These are phyloP conservation scores for Pediacus dermestoides DNA, from an alignment of 2,888 invertebrate species.

Conservation along the genomic window DNA sequence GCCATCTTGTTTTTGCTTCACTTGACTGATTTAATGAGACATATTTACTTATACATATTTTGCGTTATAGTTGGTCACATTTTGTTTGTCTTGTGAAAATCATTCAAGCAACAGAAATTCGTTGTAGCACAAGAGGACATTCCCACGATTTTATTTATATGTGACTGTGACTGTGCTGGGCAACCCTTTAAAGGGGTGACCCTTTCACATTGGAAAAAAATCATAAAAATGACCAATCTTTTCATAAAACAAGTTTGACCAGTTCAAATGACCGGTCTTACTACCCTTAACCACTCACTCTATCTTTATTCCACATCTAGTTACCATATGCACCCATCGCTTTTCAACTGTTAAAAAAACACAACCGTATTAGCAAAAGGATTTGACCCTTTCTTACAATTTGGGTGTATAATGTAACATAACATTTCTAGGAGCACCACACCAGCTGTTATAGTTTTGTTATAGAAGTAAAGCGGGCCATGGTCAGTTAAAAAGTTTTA, in stretches of 20 bases:
- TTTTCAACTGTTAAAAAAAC: no score
- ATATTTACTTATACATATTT: constrained; percentile 27
- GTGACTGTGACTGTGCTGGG: constrained; percentile 18
- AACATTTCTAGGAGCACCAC: constrained; percentile 14
- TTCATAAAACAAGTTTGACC: constrained; percentile 48
- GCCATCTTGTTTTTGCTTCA: constrained; percentile 49
- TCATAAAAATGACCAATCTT: constrained; percentile 41
- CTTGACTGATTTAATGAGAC: constrained; percentile 47
- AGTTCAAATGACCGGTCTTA: constrained; percentile 37
- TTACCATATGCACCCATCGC: no score
- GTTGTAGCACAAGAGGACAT: no score
- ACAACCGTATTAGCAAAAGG: no score
- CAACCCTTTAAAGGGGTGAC: constrained; percentile 25
- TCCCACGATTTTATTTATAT: constrained; percentile 23
- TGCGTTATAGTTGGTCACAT: no score
- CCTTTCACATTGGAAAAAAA: no score
- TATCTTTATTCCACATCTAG: constrained; percentile 5
- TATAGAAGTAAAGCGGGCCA: no score
- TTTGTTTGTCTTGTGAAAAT: no score
- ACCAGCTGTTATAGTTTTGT: constrained; percentile 29
- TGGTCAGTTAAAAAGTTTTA: constrained; percentile 18
- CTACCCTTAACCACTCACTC: not conserved
- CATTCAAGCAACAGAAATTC: no score
- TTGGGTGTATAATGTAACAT: constrained; percentile 21
- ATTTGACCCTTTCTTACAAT: constrained; percentile 30